Base-by-base conservation (phyloP, 1,140 invertebrate species). In the Lepidostoma basale region DNA sequence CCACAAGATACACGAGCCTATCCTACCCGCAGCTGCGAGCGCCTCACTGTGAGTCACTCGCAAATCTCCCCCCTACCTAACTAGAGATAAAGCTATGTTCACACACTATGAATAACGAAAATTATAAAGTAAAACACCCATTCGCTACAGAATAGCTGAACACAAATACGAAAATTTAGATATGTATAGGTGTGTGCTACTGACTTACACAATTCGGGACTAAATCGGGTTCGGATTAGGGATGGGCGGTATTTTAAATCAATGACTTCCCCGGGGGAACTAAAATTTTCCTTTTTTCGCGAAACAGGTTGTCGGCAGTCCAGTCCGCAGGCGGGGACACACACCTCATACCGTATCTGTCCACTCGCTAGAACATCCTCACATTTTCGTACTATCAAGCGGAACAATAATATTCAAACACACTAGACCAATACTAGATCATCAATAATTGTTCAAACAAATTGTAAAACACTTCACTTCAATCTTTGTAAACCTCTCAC, bases 1-100 rank as follows among this genome's bases (percentile, higher is more conserved):
- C n/a, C 54, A 59, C 44, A 49, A 58, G 44, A 44, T 33, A 47
- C 47, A 26, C n/a, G n/a, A n/a, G n/a, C n/a, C n/a, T n/a, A n/a
- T n/a, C n/a, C n/a, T n/a, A n/a, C n/a, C n/a, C n/a, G n/a, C 49
- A 56, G 44, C 52, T 56, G 59, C 52, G 30, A 67, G 52, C 42
- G 63, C 52, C 33, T 63, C 49, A 59, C 62, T 69, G 68, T 69
- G 62, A 65, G n/a, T n/a, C n/a, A n/a, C n/a, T n/a, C n/a, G n/a
- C n/a, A n/a, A n/a, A n/a, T n/a, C n/a, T n/a, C n/a, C n/a, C n/a
- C n/a, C n/a, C n/a, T n/a, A n/a, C n/a, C n/a, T n/a, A n/a, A n/a
- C n/a, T n/a, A n/a, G 22, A 49, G 28, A 56, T 56, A 56, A 56
- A 56, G 30, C 30, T 56, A 56, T 56, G 52, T 56, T 30, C 52